Evolutionary conservation across 2,797 vertebrate species (phyloP).

Genomic region (Crypturellus tataupa): DNA sequence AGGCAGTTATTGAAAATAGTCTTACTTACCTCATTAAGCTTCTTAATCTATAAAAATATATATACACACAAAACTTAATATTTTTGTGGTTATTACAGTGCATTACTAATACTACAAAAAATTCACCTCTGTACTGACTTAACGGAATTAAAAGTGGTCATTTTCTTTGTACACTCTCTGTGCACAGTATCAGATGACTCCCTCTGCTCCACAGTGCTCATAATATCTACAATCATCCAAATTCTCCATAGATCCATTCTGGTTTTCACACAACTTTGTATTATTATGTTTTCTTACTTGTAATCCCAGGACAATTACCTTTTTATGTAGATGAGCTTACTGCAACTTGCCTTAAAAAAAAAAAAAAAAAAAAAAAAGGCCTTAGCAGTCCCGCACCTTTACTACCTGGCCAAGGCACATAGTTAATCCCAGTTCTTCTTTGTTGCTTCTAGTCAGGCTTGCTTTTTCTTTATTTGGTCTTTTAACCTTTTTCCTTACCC

Average conservation of each 20-base stretch:
- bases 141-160: not conserved
- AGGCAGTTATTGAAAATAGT: not conserved
- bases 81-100: not conserved
- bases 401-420: not conserved
- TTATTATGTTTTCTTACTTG: not conserved
- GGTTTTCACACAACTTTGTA: not conserved
- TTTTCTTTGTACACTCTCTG: not conserved
- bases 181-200: not conserved
- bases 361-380: not conserved
- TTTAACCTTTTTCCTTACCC: not conserved
- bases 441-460: not conserved
- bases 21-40: not conserved
- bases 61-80: not conserved
- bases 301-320: conserved; percentile 1
- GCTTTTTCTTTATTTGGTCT: not conserved
- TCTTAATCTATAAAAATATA: conserved; percentile 5
- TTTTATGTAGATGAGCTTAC: not conserved
- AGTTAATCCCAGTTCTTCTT: not conserved
- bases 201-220: not conserved
- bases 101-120: not conserved
- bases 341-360: not conserved
- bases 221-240: not conserved
- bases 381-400: not conserved
- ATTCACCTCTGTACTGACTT: not conserved
- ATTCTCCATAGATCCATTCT: not conserved